Percentiles rank a stretch among this genome's conserved stretches.
Conservation (phyloP, 2,113 vertebrate genomes). For the Opisthocomus hoazin region DNA sequence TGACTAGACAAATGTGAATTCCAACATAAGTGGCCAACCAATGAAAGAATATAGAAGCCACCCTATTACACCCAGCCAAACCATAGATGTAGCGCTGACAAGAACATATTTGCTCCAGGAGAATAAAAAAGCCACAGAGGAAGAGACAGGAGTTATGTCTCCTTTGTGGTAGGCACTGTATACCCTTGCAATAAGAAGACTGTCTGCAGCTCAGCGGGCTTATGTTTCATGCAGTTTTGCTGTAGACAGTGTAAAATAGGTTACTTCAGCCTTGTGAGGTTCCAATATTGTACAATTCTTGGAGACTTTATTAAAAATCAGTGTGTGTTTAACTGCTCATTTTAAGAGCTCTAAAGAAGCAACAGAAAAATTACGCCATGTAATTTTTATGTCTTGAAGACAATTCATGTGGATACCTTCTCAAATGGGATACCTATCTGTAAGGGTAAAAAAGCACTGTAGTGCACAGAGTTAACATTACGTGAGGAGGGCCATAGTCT, state of each 20-base stretch:
- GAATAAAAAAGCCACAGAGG: constrained; percentile 45
- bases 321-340: neutral
- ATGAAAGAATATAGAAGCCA: constrained; percentile 47
- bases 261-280: neutral
- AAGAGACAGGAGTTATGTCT: constrained; percentile 41
- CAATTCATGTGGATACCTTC: neutral
- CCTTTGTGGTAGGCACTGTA: constrained; percentile 32
- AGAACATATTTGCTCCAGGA: constrained; percentile 29
- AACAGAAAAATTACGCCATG: neutral
- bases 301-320: neutral
- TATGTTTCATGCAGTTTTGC: neutral
- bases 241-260: neutral
- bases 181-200: constrained; percentile 25
- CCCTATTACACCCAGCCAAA: neutral
- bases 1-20: constrained; percentile 45
- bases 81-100: constrained; percentile 33
- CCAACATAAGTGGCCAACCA: neutral
- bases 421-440: neutral
- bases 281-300: neutral
- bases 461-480: neutral
- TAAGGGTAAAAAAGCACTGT: neutral
- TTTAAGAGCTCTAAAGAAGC: neutral
- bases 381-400: neutral
- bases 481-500: accelerated
- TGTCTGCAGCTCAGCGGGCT: neutral